phyloP scores from a whole-genome alignment of 2,797 vertebrate genomes.

The Coendou prehensilis region DNA sequence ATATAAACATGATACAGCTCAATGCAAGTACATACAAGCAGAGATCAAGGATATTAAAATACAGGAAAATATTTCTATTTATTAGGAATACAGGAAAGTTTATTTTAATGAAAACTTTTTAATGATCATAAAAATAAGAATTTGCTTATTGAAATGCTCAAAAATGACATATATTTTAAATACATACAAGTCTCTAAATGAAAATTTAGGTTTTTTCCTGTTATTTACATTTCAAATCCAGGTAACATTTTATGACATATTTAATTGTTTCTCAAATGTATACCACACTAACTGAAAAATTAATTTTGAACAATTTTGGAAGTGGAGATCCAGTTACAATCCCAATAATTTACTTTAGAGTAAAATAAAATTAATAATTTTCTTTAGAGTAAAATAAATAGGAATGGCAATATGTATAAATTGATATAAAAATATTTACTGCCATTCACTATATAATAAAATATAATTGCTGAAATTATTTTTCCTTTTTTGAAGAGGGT shows the following conservation, averaged over 20 bases:
- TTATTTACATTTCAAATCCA: neutral
- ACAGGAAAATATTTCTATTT: neutral
- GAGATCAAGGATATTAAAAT: neutral
- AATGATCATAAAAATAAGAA: neutral
- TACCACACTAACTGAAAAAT: neutral
- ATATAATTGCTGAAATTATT: neutral
- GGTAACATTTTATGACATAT: neutral
- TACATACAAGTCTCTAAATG: neutral
- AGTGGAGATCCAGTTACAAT: neutral
- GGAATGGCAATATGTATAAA: neutral
- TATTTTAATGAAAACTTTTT: neutral
- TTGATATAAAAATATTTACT: slow-evolving; percentile 16
- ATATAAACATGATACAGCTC: neutral
- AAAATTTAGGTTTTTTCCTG: neutral
- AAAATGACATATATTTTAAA: neutral
- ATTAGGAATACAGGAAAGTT: neutral
- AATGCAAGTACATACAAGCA: neutral
- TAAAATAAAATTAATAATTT: neutral
- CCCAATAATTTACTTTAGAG: neutral
- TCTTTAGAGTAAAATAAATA: neutral
- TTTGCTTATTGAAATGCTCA: neutral
- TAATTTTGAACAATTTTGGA: neutral
- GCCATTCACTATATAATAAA: neutral
- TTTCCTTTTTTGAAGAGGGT: neutral
- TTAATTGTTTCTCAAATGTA: slow-evolving; percentile 11